phyloP scores from a whole-genome alignment of 1,140 invertebrate genomes.

The Meteorus sp. region DNA sequence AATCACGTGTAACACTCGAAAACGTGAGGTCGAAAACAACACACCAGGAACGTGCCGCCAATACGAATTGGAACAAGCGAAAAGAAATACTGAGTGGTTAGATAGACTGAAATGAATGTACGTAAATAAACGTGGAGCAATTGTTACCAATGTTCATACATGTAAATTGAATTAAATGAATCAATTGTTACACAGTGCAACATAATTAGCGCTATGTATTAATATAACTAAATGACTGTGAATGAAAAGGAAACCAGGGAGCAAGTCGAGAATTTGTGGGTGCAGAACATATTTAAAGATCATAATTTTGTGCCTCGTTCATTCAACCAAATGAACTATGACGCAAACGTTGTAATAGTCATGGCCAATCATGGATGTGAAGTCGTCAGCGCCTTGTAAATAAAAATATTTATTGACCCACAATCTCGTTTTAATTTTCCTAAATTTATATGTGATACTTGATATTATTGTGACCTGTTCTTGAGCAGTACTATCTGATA shows the following conservation, averaged over 20 bases:
- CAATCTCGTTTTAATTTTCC: background rate
- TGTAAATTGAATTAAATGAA: too few species aligned
- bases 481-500: background rate
- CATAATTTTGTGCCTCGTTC: too few species aligned
- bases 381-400: conserved; percentile 37
- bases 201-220: too few species aligned
- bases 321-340: background rate
- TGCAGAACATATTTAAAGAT: too few species aligned
- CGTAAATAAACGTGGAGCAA: too few species aligned
- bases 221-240: background rate
- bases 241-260: background rate
- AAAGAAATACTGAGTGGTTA: too few species aligned
- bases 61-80: too few species aligned
- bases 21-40: too few species aligned
- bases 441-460: background rate
- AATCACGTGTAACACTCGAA: background rate
- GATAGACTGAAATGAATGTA: too few species aligned
- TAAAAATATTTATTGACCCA: conserved; percentile 48
- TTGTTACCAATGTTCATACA: too few species aligned
- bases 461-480: background rate
- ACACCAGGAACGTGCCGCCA: too few species aligned
- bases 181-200: too few species aligned
- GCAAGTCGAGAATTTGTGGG: background rate
- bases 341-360: background rate
- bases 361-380: conserved; percentile 18